Base-by-base conservation (phyloP, 2,888 invertebrate genomes). In the Noctua comes region DNA sequence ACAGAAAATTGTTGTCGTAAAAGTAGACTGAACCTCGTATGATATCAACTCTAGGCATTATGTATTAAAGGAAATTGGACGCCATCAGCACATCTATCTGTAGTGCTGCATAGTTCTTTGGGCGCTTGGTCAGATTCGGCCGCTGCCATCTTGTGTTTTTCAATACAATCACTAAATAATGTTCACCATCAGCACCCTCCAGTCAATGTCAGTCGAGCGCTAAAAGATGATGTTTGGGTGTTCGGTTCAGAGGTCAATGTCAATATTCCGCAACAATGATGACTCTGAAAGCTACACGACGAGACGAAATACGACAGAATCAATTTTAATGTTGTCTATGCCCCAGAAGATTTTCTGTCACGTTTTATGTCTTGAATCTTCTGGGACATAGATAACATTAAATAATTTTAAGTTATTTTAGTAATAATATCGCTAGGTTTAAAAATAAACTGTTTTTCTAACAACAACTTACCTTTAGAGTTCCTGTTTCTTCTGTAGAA, bases 401-500 rank as follows among this genome's bases (percentile, higher is more conserved):
- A 48, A 6, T 18, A 48, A 48, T 5, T 48, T 48, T 48, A 48
- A 16, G 5, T 6, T 48, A 48, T 18, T 48, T 48, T 46, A 13
- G 43, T 18, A 18, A 24, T 24, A 1, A 24, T 54, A 54, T 54
- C 24, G 8, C 24, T 4, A 54, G 24, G 16, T 31, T 62, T 18
- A n/a, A 18, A 62, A 18, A 31, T 21, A 62, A 18, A 7, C 31
- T 8, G 10, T 18, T 8, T 2, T 10, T 62, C 21, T 62, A 21
- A 21, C 4, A 24, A 65, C n/a, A 18, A 31, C 18, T 7, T 62
- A 80, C 96, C 96, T 94, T 96, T 96, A 11, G 96, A 96, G 85
- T 96, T 96, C 73, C 96, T 92, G 85, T 96, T 96, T 87, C 95
- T 93, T 80, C 95, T 93, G 71, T 95, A 96, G 83, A 93, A 95